Conservation (phyloP, 2,113 vertebrate genomes). For the Tupaia tana region DNA sequence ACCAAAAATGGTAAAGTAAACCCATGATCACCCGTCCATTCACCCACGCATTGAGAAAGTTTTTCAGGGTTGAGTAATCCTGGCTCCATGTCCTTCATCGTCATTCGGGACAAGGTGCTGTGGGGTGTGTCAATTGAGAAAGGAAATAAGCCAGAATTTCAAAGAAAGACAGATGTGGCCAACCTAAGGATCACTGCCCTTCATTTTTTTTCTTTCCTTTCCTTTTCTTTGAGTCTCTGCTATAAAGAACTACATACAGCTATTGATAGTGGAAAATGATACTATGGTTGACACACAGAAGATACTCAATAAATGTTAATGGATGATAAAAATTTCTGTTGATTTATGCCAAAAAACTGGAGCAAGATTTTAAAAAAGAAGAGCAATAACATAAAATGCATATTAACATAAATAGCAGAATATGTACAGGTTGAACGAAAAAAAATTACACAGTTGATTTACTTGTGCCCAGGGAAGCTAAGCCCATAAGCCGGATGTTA, state of each 20-base stretch:
- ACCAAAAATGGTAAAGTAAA: conserved; percentile 72
- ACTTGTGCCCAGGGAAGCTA: neutral
- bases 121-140: neutral
- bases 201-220: neutral
- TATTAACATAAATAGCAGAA: neutral
- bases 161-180: neutral
- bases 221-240: neutral
- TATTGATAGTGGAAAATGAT: neutral
- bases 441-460: neutral
- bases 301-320: neutral
- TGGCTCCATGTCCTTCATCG: neutral
- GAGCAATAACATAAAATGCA: neutral
- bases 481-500: neutral
- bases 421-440: neutral
- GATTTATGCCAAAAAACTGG: neutral
- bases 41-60: conserved; percentile 66
- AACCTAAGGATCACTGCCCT: neutral
- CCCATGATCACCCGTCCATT: conserved; percentile 75
- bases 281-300: neutral
- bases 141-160: neutral
- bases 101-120: conserved; percentile 62
- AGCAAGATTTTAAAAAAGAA: neutral
- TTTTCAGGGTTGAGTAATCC: conserved; percentile 50
- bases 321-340: neutral
- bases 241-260: neutral